Conservation (phyloP, 92 coral and sea anemone genomes). For the Epizoanthus ramosus region DNA sequence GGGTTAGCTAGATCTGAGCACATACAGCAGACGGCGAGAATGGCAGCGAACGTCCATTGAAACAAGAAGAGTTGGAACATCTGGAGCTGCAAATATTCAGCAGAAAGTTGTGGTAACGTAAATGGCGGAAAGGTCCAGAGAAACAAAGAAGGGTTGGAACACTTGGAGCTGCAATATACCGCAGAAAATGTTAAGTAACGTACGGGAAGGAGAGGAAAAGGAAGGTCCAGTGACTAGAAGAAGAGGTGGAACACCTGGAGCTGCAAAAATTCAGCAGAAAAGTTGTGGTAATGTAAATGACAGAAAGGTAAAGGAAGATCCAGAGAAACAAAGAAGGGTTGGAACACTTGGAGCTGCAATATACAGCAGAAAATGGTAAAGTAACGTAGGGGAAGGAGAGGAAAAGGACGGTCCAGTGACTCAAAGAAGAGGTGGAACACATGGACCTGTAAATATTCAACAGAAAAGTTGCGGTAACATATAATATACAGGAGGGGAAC, state of each 20-base stretch:
- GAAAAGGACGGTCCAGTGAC: neutral
- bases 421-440: too few species aligned
- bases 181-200: neutral
- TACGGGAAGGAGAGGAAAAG: neutral
- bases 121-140: constrained; percentile 60
- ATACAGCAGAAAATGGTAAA: too few species aligned
- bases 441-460: too few species aligned
- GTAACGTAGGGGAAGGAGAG: neutral
- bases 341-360: constrained; percentile 64
- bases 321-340: constrained; percentile 88
- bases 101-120: too few species aligned
- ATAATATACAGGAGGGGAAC: too few species aligned
- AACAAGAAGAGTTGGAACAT: neutral
- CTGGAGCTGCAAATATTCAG: too few species aligned
- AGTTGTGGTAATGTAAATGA: too few species aligned
- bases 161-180: constrained; percentile 54
- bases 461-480: too few species aligned
- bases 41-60: neutral
- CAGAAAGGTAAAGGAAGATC: constrained; percentile 63
- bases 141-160: constrained; percentile 86
- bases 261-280: too few species aligned
- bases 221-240: neutral
- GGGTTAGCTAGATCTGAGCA: too few species aligned
- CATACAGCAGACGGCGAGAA: too few species aligned
- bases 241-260: too few species aligned